Evolutionary conservation across 2,888 invertebrate species (phyloP).

Genomic region (Lamproptera curius): DNA sequence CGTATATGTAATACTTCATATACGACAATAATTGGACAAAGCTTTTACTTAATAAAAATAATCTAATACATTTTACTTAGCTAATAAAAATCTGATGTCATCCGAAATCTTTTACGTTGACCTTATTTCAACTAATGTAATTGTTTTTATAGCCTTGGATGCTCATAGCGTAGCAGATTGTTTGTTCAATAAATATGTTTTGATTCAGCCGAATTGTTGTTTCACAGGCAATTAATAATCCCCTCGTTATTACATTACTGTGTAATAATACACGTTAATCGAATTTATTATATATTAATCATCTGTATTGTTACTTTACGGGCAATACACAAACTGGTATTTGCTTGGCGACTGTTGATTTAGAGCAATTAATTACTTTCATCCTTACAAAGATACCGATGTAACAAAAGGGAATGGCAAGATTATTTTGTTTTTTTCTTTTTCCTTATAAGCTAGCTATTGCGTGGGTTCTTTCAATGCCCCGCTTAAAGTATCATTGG

Average conservation of each 20-base stretch:
- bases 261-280: no score
- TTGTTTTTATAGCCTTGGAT: not conserved
- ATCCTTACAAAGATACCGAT: no score
- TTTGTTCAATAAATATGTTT: not conserved
- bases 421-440: conserved; percentile 1
- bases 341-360: no score
- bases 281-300: no score
- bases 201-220: not conserved
- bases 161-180: not conserved
- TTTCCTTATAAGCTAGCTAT: conserved; percentile 9
- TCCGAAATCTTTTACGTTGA: not conserved
- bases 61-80: no score
- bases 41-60: no score
- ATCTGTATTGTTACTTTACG: no score
- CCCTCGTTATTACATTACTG: no score
- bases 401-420: not conserved
- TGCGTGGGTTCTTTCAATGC: conserved; percentile 27
- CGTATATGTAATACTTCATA: no score
- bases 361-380: no score
- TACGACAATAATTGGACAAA: no score
- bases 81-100: not conserved
- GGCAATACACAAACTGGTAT: no score
- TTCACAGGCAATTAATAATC: not conserved
- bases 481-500: conserved; percentile 33
- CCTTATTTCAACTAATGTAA: not conserved